Evolutionary conservation across 2,888 invertebrate genomes (phyloP), one percentile per base, ranked within the genome.

Genomic region (Charanyca ferruginea): DNA sequence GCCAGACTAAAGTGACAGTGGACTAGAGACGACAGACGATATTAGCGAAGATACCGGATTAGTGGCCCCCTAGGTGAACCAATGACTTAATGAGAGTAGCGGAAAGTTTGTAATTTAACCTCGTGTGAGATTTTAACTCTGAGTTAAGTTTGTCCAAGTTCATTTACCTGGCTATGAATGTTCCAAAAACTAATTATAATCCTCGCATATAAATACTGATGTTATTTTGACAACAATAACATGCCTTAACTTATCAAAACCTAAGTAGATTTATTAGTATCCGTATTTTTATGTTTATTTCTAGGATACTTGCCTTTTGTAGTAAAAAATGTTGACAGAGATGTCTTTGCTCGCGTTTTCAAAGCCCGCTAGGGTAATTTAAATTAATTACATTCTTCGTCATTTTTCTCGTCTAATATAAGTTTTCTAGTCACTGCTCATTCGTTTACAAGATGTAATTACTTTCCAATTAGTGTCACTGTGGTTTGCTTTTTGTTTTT

Each of bases 381-480:
- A 20, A 70, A 59, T 61, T 54, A 66, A 74, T 71, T 52, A 45
- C 44, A 20, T 62, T 66, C 61, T 71, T 71, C 48, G 53, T 54
- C 47, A 62, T 59, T 66, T 71, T 59, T 62, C 51, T 55, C 22
- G 13, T 76, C 41, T 48, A 74, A 75, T 47, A 59, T 45, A 53
- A 53, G 42, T 22, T 38, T 8, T n/a, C 41, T 61, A 18, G 51
- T 22, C 25, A 48, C n/a, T 61, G 32, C 38, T 61, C 49, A 55
- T 62, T 73, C 35, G 28, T 52, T 42, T 32, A 9, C 18, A 44
- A 54, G 20, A 66, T 61, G 32, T 73, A 51, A 72, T 72, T 69
- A 62, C 32, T 22, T 55, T 45, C 20, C 9, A 41, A 59, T 41
- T 49, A 25, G 47, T 58, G 25, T 18, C 28, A 32, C 22, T 35